These are phyloP conservation scores for Trididemnum miniatum DNA, from an alignment of 23 tunicate genomes.

Conservation along the genomic window DNA sequence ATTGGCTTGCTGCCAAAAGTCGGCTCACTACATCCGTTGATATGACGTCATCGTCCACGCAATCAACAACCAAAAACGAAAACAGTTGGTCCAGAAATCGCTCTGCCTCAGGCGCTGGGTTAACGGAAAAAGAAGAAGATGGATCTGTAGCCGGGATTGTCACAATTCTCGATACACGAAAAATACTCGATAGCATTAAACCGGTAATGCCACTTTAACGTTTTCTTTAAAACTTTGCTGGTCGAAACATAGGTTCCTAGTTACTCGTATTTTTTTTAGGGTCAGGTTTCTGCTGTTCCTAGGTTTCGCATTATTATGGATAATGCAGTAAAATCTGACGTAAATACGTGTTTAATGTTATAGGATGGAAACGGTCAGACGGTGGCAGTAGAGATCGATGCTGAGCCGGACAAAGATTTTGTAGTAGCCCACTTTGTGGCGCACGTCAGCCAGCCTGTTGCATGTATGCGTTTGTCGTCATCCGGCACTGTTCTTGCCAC, in stretches of 20 bases:
- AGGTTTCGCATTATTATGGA: too few species aligned
- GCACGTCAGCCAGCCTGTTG: slow-evolving; percentile 55
- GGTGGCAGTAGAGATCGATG: slow-evolving; percentile 41
- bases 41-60: background rate
- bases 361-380: slow-evolving; percentile 18
- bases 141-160: slow-evolving; percentile 61
- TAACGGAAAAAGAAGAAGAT: slow-evolving; percentile 1
- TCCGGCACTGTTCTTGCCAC: slow-evolving; percentile 83
- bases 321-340: background rate
- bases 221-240: too few species aligned
- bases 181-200: slow-evolving; percentile 16
- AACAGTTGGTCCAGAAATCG: slow-evolving; percentile 34
- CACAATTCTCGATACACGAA: slow-evolving; percentile 47
- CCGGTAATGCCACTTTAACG: too few species aligned
- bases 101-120: slow-evolving; percentile 24
- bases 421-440: slow-evolving; percentile 92
- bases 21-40: slow-evolving; percentile 28
- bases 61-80: slow-evolving; percentile 25
- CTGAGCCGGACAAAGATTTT: slow-evolving; percentile 13
- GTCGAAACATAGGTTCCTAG: too few species aligned
- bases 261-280: too few species aligned
- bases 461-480: slow-evolving; percentile 56
- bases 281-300: too few species aligned
- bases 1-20: slow-evolving; percentile 84
- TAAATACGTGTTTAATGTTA: background rate